Evolutionary conservation across 2,797 vertebrate species (phyloP), one percentile per base, ranked within the genome.

Genomic region (Clarias pachynema): DNA sequence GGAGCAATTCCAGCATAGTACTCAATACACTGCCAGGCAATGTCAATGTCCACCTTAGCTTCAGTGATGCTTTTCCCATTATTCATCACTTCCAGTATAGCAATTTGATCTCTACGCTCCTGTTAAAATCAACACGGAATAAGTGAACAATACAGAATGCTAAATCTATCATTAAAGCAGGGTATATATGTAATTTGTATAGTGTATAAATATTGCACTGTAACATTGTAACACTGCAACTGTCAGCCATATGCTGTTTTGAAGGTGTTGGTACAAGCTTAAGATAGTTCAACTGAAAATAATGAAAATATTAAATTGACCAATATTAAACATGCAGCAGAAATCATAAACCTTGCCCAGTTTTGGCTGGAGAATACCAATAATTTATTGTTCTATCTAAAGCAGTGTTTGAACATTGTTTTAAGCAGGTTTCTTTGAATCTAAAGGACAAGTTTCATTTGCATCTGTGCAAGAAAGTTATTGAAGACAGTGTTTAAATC

Each of bases 51-150:
- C 88, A 93, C 92, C 88, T 92, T 89, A 2, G 98, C 97, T 91
- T 99, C 98, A 3, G 94, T 96, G 90, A 99, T 94, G 18, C 97
- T 94, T 86, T 99, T 99, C 37, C 98, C 98, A 0, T 99, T 99
- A 92, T 98, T 99, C 92, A 98, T 96, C 70, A 97, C 96, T 92
- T 99, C 98, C 89, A 97, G 62, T 53, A 93, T 97, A 24, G 96
- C 97, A 53, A 95, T 90, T 1, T 96, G 95, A 62, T 95, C 93
- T 90, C 94, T 95, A 84, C 94, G 95, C 83, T 99, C 98, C 98
- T 99, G 85, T 85, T 89, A 24, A 83, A 5, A 12, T 65, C 26
- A 53, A 79, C 7, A 68, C 4, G 40, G 66, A 59, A 22, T 26
- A 69, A 2, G 1, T 49, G 57, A 29, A 40, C 44, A 69, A 31